Conservation (phyloP, 1,140 invertebrate genomes). For the Meloidogyne exigua region DNA sequence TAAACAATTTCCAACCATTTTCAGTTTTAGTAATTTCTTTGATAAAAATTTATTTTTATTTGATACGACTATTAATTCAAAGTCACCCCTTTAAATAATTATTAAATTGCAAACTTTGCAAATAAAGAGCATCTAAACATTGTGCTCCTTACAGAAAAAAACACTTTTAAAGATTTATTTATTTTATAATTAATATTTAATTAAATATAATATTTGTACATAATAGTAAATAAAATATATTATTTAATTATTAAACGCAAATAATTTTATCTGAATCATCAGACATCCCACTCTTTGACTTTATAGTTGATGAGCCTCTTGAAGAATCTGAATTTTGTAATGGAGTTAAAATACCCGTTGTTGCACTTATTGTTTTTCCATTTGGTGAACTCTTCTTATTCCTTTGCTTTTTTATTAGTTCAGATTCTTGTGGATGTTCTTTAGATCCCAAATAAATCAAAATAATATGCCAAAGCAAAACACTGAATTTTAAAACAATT, state of each 20-base stretch:
- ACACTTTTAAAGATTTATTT: too few relatives aligned
- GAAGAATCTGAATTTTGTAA: neutral
- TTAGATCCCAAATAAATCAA: neutral
- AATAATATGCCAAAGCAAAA: neutral
- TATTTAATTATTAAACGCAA: neutral
- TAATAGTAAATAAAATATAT: too few relatives aligned
- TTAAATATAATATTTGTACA: too few relatives aligned
- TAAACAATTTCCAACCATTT: too few relatives aligned
- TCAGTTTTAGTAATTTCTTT: too few relatives aligned
- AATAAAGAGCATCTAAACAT: too few relatives aligned
- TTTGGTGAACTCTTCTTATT: neutral
- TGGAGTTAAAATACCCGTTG: neutral
- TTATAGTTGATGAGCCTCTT: neutral
- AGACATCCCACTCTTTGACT: neutral
- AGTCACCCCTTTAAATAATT: too few relatives aligned
- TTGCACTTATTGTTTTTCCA: neutral
- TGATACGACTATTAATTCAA: too few relatives aligned
- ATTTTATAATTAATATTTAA: too few relatives aligned
- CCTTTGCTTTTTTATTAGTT: neutral
- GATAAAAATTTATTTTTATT: too few relatives aligned
- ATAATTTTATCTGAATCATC: neutral
- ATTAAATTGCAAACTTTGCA: too few relatives aligned
- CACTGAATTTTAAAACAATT: neutral
- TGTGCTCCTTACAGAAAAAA: too few relatives aligned
- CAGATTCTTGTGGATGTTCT: neutral